Evolutionary conservation across 2,797 vertebrate species (phyloP).

Genomic region (Numenius phaeopus): DNA sequence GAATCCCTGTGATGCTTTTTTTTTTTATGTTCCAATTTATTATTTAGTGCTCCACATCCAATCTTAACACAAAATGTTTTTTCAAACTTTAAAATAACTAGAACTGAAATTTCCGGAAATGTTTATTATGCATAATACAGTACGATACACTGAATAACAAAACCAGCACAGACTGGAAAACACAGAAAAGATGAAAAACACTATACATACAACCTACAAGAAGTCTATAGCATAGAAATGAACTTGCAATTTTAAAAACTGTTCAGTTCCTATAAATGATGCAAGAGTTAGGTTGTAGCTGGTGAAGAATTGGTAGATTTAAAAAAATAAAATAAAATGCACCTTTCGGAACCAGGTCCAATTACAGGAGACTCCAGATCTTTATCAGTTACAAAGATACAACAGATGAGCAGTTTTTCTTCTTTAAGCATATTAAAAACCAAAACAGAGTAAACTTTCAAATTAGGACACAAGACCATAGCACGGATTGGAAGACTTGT

Average conservation of each 20-base stretch:
- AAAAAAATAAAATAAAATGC: no score
- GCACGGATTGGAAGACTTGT: not conserved
- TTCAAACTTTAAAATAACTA: not conserved
- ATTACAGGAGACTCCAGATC: not conserved
- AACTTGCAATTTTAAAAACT: not conserved
- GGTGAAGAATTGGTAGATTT: not conserved
- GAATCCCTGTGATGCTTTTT: not conserved
- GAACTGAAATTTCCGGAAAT: not conserved
- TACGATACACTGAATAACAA: not conserved
- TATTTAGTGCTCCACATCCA: not conserved
- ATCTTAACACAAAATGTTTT: not conserved
- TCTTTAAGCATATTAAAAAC: not conserved
- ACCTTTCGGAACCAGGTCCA: not conserved
- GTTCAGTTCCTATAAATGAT: not conserved
- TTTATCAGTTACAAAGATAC: not conserved
- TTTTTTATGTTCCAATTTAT: not conserved
- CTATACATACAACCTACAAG: not conserved
- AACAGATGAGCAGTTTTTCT: not conserved
- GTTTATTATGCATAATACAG: not conserved
- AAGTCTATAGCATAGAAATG: not conserved
- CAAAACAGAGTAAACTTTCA: not conserved
- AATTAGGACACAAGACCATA: not conserved
- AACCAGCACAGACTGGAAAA: not conserved
- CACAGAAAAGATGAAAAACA: not conserved
- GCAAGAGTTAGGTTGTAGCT: not conserved